Percentiles rank a stretch among this genome's conserved stretches.
Evolutionary conservation across 2,797 vertebrate genomes (phyloP).

Genomic region (Sebastes alutus): DNA sequence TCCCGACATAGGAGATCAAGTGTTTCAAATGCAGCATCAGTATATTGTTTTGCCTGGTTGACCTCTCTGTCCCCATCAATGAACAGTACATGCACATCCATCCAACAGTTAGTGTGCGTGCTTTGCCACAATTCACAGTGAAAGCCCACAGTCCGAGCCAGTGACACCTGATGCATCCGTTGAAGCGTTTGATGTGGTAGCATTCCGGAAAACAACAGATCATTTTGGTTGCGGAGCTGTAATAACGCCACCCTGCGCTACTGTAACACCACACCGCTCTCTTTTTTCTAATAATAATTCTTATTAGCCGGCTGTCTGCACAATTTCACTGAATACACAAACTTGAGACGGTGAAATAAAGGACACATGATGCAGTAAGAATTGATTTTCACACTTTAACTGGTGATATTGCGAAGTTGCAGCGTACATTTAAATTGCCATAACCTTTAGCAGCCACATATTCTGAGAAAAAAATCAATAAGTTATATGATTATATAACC

Average conservation of each 20-base stretch:
- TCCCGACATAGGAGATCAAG: too few relatives aligned
- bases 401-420: constrained; percentile 41
- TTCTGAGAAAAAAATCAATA: constrained; percentile 8
- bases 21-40: too few relatives aligned
- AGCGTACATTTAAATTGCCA: constrained; percentile 51
- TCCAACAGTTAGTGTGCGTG: neutral
- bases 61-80: neutral
- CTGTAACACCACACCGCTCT: neutral
- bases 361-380: neutral
- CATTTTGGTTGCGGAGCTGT: fast-evolving
- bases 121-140: neutral
- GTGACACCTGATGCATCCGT: constrained; percentile 31
- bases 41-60: neutral
- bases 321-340: neutral
- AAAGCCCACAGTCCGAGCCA: neutral
- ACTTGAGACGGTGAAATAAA: neutral
- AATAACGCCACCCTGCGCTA: constrained; percentile 12
- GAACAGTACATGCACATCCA: neutral
- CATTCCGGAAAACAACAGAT: constrained; percentile 43
- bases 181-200: neutral
- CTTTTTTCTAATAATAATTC: neutral
- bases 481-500: neutral
- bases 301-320: too few relatives aligned
- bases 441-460: constrained; percentile 33
- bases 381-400: constrained; percentile 15